Conservation (phyloP, 2,113 vertebrate species). For the Colaptes auratus region DNA sequence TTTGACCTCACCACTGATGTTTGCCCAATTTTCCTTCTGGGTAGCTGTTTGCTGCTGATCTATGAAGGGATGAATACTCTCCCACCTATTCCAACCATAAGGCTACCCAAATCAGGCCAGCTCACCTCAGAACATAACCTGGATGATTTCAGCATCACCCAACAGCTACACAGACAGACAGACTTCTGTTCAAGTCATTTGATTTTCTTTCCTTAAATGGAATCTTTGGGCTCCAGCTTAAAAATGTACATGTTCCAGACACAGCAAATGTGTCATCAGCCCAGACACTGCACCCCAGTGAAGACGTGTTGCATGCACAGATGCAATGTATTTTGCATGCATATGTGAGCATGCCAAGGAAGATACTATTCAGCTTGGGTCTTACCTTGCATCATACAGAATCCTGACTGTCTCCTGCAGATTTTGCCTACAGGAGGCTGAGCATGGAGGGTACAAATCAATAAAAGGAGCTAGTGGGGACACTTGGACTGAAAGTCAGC, state of each 20-base stretch:
- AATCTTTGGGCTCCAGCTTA: neutral
- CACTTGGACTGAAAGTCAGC: neutral
- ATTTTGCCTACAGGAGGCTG: slow-evolving; percentile 17
- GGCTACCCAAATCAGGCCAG: neutral
- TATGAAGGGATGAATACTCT: neutral
- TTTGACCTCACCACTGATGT: neutral
- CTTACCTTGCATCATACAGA: slow-evolving; percentile 25
- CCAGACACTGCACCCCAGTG: neutral
- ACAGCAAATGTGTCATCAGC: neutral
- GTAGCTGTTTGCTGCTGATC: neutral
- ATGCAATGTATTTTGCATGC: neutral
- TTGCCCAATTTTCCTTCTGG: neutral
- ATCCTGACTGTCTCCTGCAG: slow-evolving; percentile 21
- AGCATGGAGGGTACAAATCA: slow-evolving; percentile 20
- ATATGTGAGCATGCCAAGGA: neutral
- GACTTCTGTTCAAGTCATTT: neutral
- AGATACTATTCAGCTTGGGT: neutral
- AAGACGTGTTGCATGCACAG: neutral
- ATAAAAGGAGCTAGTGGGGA: neutral
- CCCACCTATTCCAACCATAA: neutral
- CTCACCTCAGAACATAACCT: neutral
- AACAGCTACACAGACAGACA: fast-evolving
- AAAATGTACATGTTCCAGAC: neutral
- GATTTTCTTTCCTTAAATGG: neutral
- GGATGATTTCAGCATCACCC: fast-evolving